Evolutionary conservation across 2,113 vertebrate species (phyloP).

Genomic region (Aspidoscelis tigris): DNA sequence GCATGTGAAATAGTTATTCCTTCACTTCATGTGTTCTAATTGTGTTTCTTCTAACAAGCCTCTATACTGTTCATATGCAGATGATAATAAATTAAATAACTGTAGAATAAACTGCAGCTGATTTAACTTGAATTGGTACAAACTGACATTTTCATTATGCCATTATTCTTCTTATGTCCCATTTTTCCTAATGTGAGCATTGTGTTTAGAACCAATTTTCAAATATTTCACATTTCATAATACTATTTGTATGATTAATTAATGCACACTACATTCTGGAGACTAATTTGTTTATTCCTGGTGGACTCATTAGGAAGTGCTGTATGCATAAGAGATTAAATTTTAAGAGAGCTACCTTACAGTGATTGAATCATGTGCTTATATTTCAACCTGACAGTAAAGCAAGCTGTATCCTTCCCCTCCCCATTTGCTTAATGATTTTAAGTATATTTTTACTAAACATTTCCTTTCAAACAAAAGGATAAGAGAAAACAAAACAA

Average conservation of each 20-base stretch:
- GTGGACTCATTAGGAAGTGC: constrained; percentile 77
- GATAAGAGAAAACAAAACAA: not conserved
- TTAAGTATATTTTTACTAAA: constrained; percentile 11
- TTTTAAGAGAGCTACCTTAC: constrained; percentile 74
- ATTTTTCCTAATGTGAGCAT: constrained; percentile 65
- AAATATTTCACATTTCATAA: constrained; percentile 79
- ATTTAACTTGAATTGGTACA: constrained; percentile 59
- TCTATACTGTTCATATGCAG: constrained; percentile 17
- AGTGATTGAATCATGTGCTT: constrained; percentile 72
- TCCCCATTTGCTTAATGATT: constrained; percentile 16
- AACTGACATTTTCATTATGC: constrained; percentile 66
- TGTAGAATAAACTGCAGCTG: constrained; percentile 50
- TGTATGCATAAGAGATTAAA: constrained; percentile 75
- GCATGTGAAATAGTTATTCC: constrained; percentile 8
- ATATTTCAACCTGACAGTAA: constrained; percentile 64
- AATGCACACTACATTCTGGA: constrained; percentile 79
- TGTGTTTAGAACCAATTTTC: constrained; percentile 77
- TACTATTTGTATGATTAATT: constrained; percentile 85
- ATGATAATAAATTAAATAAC: constrained; percentile 41
- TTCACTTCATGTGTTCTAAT: constrained; percentile 27
- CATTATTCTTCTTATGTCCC: constrained; percentile 58
- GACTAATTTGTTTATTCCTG: constrained; percentile 84
- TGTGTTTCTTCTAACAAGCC: constrained; percentile 20
- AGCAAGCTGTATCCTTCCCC: constrained; percentile 54
- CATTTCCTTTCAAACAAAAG: not conserved